Conservation (phyloP, 2,888 invertebrate species). For the Dyspetes luteomarginatus region DNA sequence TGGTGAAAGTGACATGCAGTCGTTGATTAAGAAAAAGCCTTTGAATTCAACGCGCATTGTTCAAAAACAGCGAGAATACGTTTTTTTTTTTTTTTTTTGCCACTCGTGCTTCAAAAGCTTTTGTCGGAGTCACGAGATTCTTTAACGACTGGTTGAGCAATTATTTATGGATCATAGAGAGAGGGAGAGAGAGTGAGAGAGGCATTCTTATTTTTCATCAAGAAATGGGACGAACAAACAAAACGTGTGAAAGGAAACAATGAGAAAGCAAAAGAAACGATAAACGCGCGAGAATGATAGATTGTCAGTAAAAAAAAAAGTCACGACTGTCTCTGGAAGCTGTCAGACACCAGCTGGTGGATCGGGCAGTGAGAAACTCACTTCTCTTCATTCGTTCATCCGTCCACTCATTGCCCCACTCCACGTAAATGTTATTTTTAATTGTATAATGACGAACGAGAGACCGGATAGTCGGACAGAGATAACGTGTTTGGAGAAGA, state of each 20-base stretch:
- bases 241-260: neutral
- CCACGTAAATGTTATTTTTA: conserved; percentile 13
- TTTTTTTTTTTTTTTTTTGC: neutral
- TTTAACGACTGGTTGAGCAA: neutral
- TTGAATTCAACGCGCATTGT: neutral
- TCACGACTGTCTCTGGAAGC: conserved; percentile 5
- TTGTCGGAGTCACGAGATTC: neutral
- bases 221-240: neutral
- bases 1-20: neutral
- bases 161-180: neutral
- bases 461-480: neutral
- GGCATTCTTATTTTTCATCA: neutral
- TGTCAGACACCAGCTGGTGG: conserved; percentile 20
- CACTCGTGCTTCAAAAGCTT: neutral
- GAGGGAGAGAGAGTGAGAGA: too few species aligned
- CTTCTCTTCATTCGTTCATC: neutral
- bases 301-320: neutral
- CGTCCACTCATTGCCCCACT: too few species aligned
- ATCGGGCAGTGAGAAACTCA: neutral
- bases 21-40: neutral
- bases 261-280: neutral
- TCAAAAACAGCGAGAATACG: neutral
- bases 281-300: conserved; percentile 12
- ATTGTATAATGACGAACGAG: conserved; percentile 10
- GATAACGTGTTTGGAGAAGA: neutral